A percentile compares a stretch with the other conserved stretches of the same genome.
These are phyloP conservation scores for Sphaerophoria taeniata DNA, from an alignment of 2,888 invertebrate genomes.

Conservation along the genomic window DNA sequence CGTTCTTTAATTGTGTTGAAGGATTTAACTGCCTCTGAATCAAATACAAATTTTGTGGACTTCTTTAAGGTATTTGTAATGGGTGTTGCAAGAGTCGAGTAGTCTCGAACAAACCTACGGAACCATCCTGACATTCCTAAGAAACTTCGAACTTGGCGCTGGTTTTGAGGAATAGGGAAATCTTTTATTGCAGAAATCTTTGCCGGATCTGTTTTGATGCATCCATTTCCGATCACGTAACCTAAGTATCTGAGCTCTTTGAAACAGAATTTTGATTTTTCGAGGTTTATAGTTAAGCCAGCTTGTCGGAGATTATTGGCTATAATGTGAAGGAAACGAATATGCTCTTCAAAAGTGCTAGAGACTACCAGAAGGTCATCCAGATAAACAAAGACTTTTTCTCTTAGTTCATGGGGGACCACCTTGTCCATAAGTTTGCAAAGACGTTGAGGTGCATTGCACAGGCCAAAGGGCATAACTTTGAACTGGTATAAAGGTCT, in stretches of 20 bases:
- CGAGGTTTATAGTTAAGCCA: constrained; percentile 36
- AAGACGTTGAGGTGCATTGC: no score
- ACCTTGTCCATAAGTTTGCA: no score
- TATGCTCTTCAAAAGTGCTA: constrained; percentile 46
- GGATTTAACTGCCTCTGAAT: neutral
- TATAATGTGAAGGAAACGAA: constrained; percentile 35
- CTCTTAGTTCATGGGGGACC: neutral
- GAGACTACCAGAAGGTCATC: constrained; percentile 44
- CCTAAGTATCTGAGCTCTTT: neutral
- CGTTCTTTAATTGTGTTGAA: neutral
- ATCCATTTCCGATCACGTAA: constrained; percentile 44
- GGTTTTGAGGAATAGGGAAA: constrained; percentile 38
- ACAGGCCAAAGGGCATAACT: no score
- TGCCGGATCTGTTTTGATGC: constrained; percentile 19
- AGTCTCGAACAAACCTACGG: constrained; percentile 62
- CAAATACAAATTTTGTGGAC: neutral
- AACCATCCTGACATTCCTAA: constrained; percentile 73
- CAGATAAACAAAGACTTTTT: constrained; percentile 62
- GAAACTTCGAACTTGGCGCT: constrained; percentile 68
- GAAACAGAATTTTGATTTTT: constrained; percentile 38
- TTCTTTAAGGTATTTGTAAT: constrained; percentile 18
- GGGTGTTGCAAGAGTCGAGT: constrained; percentile 17
- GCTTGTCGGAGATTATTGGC: constrained; percentile 13
- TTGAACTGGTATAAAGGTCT: no score
- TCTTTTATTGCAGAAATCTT: constrained; percentile 7